Base-by-base conservation (phyloP, 2,888 invertebrate genomes). In the Dasypogon diadema region DNA sequence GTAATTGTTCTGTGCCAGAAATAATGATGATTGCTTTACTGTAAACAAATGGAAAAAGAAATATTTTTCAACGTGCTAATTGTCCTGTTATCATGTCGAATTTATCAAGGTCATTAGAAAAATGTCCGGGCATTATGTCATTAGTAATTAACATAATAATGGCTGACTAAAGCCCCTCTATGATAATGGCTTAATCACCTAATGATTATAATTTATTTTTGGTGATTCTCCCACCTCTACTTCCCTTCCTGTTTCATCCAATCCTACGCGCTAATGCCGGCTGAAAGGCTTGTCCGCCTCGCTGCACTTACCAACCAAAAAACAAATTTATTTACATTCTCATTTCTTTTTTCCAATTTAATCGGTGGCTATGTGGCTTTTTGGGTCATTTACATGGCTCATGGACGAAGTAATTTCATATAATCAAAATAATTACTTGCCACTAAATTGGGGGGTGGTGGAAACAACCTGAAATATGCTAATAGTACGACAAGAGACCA, bases 101-200 rank as follows among this genome's bases (percentile, higher is more conserved):
- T 77, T 77, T 76, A 77, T 77, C 77, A 76, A 46, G 63, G 70
- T 42, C 74, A 77, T 77, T 77, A 77, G 77, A 77, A 77, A 76
- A 74, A 77, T 77, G 74, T 70, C 63, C 51, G 5, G 24, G 48
- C 70, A 77, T 77, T 77, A 77, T 74, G 77, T 60, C 76, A 77
- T 76, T 77, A 70, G 77, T 73, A 76, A 77, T 77, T 77, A 76
- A 77, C 76, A 76, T 74, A 77, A 77, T 75, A 77, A 77, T 76
- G 74, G 63, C 37, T 18, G 54, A 18, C 70, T 54, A 73, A 34
- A 55, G 16, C 46, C 22, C n/a, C 56, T 56, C 55, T 73, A 74
- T 48, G 42, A 60, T 74, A 58, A 74, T 74, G 48, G 74, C 74
- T 74, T 56, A 74, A 74, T 74, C 58, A 60, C 46, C 74, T 74